Evolutionary conservation across 2,888 invertebrate genomes (phyloP), one percentile per base, ranked within the genome.

Genomic region (Drosophila meridionalis): DNA sequence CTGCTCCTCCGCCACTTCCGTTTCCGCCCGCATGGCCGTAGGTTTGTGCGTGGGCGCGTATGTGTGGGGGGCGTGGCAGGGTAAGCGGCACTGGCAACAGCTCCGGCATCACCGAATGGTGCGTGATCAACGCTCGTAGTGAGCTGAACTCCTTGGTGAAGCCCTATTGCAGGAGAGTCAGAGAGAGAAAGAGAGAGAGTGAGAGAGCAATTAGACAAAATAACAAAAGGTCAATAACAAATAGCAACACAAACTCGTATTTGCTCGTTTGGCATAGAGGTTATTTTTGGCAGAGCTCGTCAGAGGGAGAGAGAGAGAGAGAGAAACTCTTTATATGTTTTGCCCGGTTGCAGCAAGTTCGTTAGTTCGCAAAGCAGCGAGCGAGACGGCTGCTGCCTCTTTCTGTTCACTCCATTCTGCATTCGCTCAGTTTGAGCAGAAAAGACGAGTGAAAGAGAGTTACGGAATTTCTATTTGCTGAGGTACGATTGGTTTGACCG

Each of bases 71-170:
- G 59, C 96, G 94, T 90, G 96, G 96, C 78, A 98, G 94, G 0
- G 96, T 96, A 84, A 99, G 94, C 50, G 98, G 97, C 92, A 98
- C 98, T 2, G 99, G 99, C 90, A 99, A 94, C 91, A 99, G 95
- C 94, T 99, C 99, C 53, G 98, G 98, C 98, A 99, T 98, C 83
- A 99, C 98, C 82, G 98, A 98, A 94, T 99, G 99, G 94, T 99
- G 99, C 70, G 98, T 98, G 93, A 99, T 98, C 86, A 99, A 95
- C 20, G 99, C 97, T 28, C 96, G 96, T 87, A 99, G 94, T 60
- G 97, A 97, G 42, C 96, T 95, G 94, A 99, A 99, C 94, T 99
- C 98, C 94, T 99, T 99, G 82, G 98, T 98, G 94, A 99, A 98
- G 73, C 99, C 99, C 98, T 99, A 94, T 2, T 50, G 9, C 2